phyloP scores from a whole-genome alignment of 2,888 invertebrate species.

The Aradus depressus region DNA sequence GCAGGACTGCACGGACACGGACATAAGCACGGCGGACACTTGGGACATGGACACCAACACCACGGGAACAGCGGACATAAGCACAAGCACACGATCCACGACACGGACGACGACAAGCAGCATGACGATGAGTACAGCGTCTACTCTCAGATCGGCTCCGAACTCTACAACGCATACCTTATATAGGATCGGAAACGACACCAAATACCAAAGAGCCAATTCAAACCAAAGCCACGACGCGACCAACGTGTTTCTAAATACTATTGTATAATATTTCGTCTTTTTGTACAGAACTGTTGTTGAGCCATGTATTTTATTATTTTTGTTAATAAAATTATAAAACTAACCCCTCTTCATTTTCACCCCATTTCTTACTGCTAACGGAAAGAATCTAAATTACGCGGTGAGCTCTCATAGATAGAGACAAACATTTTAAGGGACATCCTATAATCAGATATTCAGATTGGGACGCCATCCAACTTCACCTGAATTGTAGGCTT shows the following conservation, averaged over 20 bases:
- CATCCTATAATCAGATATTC: too few relatives aligned
- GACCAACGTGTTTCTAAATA: too few relatives aligned
- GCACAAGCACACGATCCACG: conserved; percentile 17
- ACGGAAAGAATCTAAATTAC: too few relatives aligned
- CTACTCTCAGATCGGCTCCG: conserved; percentile 6
- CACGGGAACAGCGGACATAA: conserved; percentile 20
- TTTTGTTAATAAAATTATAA: conserved; percentile 13
- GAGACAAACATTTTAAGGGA: too few relatives aligned
- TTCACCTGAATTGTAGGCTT: too few relatives aligned
- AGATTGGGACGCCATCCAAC: too few relatives aligned
- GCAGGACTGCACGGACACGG: conserved; percentile 42
- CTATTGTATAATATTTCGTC: conserved; percentile 2
- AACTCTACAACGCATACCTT: conserved; percentile 10
- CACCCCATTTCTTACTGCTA: too few relatives aligned
- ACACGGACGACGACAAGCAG: not conserved
- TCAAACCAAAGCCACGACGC: too few relatives aligned
- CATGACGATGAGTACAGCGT: conserved; percentile 8
- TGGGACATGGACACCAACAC: conserved; percentile 24
- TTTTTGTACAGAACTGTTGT: conserved; percentile 6
- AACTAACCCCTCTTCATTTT: too few relatives aligned
- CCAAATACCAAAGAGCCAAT: not conserved
- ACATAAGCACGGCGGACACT: conserved; percentile 35
- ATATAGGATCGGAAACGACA: not conserved
- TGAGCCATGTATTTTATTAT: conserved; percentile 10
- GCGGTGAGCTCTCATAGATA: too few relatives aligned